These are phyloP conservation scores for Lasius fuliginosus DNA, from an alignment of 2,888 invertebrate genomes.

Conservation along the genomic window DNA sequence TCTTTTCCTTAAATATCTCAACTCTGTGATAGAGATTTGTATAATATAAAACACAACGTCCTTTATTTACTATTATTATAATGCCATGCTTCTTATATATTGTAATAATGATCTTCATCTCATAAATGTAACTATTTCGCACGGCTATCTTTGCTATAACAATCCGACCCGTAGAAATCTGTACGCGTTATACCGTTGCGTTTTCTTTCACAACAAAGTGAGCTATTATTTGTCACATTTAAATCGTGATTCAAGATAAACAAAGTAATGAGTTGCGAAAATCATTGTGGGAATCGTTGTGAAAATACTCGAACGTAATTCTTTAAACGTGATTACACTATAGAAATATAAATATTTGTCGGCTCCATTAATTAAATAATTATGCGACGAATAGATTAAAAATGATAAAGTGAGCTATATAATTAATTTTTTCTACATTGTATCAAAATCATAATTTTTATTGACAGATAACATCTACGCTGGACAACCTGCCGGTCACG, in stretches of 20 bases:
- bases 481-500: constrained; percentile 85
- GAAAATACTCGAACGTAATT: constrained; percentile 14
- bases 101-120: constrained; percentile 41
- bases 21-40: neutral
- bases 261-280: constrained; percentile 15
- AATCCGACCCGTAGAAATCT: constrained; percentile 55
- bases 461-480: constrained; percentile 86
- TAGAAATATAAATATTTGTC: constrained; percentile 7
- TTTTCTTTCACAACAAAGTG: neutral
- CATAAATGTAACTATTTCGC: constrained; percentile 53
- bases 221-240: constrained; percentile 7
- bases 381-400: neutral
- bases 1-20: neutral
- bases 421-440: neutral
- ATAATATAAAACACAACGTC: neutral
- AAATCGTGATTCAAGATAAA: constrained; percentile 13
- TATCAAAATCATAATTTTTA: neutral
- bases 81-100: constrained; percentile 37
- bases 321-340: constrained; percentile 19
- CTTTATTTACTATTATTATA: constrained; percentile 56
- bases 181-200: constrained; percentile 5
- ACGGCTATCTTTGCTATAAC: constrained; percentile 48
- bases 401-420: neutral
- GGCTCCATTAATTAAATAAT: neutral
- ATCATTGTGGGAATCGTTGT: constrained; percentile 14